Evolutionary conservation across 2,113 vertebrate species (phyloP).

Genomic region (Chaetura pelagica): DNA sequence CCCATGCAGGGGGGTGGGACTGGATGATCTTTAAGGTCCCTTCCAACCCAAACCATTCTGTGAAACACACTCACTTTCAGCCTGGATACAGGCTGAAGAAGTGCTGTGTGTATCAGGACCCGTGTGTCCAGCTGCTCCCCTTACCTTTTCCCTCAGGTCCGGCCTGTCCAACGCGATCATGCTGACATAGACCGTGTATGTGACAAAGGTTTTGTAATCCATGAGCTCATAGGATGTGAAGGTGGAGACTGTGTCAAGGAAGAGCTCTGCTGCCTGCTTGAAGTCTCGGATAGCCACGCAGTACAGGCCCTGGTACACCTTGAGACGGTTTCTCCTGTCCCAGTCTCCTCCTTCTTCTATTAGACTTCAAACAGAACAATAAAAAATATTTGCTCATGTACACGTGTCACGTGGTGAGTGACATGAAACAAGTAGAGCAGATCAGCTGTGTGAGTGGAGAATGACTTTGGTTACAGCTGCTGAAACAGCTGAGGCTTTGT

Average conservation of each 20-base stretch:
- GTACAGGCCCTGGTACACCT: slow-evolving; percentile 97
- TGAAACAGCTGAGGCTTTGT: background rate
- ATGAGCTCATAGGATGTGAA: slow-evolving; percentile 99
- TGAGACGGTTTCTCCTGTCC: slow-evolving; percentile 96
- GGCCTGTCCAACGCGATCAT: slow-evolving; percentile 98
- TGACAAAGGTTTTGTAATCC: slow-evolving; percentile 99
- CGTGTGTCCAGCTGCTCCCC: background rate
- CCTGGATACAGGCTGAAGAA: background rate
- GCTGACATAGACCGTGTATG: slow-evolving; percentile 96
- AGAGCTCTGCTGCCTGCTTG: slow-evolving; percentile 96
- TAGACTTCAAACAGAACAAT: slow-evolving; percentile 78
- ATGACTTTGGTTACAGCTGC: background rate
- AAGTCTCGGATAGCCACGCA: slow-evolving; percentile 97
- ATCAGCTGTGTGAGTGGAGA: background rate
- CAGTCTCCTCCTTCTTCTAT: slow-evolving; percentile 99
- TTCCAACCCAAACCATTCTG: no score
- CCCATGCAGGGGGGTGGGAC: no score
- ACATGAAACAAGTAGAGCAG: background rate
- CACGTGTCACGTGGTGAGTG: background rate
- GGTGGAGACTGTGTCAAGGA: slow-evolving; percentile 96
- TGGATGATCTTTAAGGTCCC: no score
- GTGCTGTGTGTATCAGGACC: background rate
- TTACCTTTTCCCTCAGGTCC: slow-evolving; percentile 96
- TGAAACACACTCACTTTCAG: background rate
- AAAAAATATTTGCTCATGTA: background rate